Evolutionary conservation across 2,888 invertebrate genomes (phyloP).

Genomic region (Heliconius cydno): DNA sequence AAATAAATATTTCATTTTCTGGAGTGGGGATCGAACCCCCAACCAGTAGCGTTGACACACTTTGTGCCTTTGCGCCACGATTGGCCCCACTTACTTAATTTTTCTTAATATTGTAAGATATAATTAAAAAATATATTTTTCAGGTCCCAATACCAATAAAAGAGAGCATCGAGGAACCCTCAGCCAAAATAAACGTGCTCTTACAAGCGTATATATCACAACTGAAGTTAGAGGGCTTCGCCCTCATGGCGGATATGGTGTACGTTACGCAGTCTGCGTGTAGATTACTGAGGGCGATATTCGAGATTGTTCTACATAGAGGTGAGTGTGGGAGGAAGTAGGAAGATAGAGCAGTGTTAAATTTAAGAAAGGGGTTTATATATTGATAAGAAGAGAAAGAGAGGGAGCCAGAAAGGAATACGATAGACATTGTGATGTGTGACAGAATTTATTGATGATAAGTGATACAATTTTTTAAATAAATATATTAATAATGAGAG

Average conservation of each 20-base stretch:
- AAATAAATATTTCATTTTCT: too few species aligned
- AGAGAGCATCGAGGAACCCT: slow-evolving; percentile 97
- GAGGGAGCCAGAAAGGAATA: too few species aligned
- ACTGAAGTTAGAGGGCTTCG: slow-evolving; percentile 98
- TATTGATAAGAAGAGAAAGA: not conserved
- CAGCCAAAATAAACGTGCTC: slow-evolving; percentile 97
- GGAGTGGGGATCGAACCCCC: too few species aligned
- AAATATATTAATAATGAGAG: too few species aligned
- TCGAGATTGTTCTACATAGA: slow-evolving; percentile 94
- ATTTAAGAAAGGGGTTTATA: not conserved
- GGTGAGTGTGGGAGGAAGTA: slow-evolving; percentile 54
- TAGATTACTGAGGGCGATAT: slow-evolving; percentile 96
- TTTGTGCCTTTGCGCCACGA: too few species aligned
- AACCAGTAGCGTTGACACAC: too few species aligned
- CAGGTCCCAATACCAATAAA: slow-evolving; percentile 99
- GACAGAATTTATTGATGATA: too few species aligned
- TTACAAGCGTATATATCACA: slow-evolving; percentile 99
- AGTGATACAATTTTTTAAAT: too few species aligned
- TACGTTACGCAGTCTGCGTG: slow-evolving; percentile 99
- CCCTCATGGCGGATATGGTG: slow-evolving; percentile 99
- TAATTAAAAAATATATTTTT: not conserved
- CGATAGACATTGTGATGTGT: too few species aligned
- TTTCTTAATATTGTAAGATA: not conserved
- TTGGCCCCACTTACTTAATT: too few species aligned
- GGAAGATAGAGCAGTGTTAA: too few species aligned